phyloP scores from a whole-genome alignment of 2,888 invertebrate species.

The Vandiemenella viatica region DNA sequence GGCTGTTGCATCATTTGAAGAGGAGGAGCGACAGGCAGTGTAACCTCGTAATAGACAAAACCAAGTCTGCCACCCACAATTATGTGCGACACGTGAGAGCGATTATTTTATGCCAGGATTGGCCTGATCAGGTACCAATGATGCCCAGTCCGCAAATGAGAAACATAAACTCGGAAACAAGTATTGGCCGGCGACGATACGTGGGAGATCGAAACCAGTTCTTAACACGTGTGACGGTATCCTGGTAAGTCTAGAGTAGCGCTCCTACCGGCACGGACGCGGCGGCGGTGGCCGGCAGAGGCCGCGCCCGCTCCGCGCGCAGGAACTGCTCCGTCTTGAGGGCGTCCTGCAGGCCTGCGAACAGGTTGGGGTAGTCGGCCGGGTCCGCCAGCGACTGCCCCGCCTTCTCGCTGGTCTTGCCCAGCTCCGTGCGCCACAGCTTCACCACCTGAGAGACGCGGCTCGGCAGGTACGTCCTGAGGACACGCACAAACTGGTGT shows the following conservation, averaged over 20 bases:
- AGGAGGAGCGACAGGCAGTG: background rate
- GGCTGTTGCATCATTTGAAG: too few species aligned
- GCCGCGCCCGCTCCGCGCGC: constrained; percentile 29
- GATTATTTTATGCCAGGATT: too few species aligned
- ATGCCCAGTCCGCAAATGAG: too few species aligned
- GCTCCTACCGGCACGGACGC: constrained; percentile 30
- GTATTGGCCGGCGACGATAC: too few species aligned
- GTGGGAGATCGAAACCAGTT: too few species aligned
- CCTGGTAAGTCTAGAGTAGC: background rate
- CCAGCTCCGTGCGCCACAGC: constrained; percentile 72
- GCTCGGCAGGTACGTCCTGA: constrained; percentile 83
- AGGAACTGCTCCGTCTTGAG: constrained; percentile 55
- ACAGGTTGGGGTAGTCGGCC: constrained; percentile 87
- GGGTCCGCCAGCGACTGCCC: constrained; percentile 94
- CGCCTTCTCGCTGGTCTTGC: constrained; percentile 71
- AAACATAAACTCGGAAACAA: too few species aligned
- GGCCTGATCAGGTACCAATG: too few species aligned
- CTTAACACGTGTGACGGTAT: background rate
- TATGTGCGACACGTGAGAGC: too few species aligned
- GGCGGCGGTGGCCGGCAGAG: constrained; percentile 44
- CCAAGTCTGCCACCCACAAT: too few species aligned
- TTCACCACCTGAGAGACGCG: constrained; percentile 74
- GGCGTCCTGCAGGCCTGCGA: constrained; percentile 65
- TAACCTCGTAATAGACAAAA: too few species aligned
- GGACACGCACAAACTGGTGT: too few species aligned